Base-by-base conservation (phyloP, 1,140 invertebrate genomes). In the Vanessa atalanta region DNA sequence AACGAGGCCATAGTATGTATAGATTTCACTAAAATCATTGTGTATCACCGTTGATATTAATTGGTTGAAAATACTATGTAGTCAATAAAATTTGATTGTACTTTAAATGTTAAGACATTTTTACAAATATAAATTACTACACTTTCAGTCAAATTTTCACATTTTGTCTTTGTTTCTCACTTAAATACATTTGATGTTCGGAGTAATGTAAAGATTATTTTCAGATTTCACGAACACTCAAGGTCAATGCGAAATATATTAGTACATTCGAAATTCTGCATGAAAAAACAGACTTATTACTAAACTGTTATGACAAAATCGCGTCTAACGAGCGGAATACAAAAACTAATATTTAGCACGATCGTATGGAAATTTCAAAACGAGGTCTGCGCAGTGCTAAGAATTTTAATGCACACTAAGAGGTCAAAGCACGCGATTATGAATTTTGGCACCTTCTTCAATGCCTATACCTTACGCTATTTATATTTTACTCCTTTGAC, bases 1-100 rank as follows among this genome's bases (percentile, higher is more conserved):
- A 95, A 95, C 83, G 94, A 94, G 72, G 95, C 95, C 94, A 96
- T 95, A 76, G 70, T 83, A 53, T 83, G 82, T 61, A 83, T 76
- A 69, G 75, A 72, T 75, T 77, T 79, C 79, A 85, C 88, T 89
- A 92, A 23, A 87, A 92, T 77, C 88, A 89, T 86, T 82, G 48
- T 70, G 47, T 48, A 65, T 53, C n/a, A 53, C 8, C 3, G 15
- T 53, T n/a, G 50, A 20, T 12, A 50, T 50, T 2, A 50, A 50
- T 50, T 50, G 3, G 1, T 50, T 50, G 2, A 50, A 15, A 15
- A 48, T 0, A 31, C 26, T 31, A 31, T 31, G 3, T 4, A 14
- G 9, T 14, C 48, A 14, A 14, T 15, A 50, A 12, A 47, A 50
- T 50, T 50, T 50, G 9, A 1, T 48, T 37, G 3, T 37, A 37